phyloP scores from a whole-genome alignment of 2,888 invertebrate species.

The Globia sparganii region DNA sequence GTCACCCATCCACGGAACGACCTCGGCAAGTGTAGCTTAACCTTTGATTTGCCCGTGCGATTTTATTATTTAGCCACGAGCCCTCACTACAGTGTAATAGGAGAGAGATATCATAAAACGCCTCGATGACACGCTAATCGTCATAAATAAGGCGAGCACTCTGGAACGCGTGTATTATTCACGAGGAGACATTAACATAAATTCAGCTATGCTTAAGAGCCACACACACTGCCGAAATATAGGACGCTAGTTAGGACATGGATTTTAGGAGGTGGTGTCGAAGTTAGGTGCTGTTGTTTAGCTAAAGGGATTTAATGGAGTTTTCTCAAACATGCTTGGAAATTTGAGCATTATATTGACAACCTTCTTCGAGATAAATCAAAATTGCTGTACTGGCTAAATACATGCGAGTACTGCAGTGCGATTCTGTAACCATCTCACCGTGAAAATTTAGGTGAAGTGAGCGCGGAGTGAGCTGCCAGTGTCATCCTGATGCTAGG shows the following conservation, averaged over 20 bases:
- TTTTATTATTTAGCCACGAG: not conserved
- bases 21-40: not conserved
- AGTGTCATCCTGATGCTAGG: too few relatives aligned
- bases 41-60: not conserved
- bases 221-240: slow-evolving; percentile 17
- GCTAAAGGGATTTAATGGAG: not conserved
- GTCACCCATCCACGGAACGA: not conserved
- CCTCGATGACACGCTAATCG: slow-evolving; percentile 65
- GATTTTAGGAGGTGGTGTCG: slow-evolving; percentile 4
- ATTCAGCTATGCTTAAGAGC: slow-evolving; percentile 62
- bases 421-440: too few relatives aligned
- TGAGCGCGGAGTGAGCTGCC: too few relatives aligned
- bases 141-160: slow-evolving; percentile 65
- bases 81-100: not conserved
- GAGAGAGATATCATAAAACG: slow-evolving; percentile 51
- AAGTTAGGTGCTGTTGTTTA: not conserved
- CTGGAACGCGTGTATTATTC: slow-evolving; percentile 69
- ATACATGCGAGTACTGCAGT: too few relatives aligned
- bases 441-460: too few relatives aligned
- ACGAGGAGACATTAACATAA: slow-evolving; percentile 68
- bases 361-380: too few relatives aligned
- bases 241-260: slow-evolving; percentile 13
- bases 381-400: too few relatives aligned
- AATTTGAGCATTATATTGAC: too few relatives aligned
- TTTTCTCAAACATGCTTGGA: too few relatives aligned